Evolutionary conservation across 2,888 invertebrate species (phyloP), one percentile per base, ranked within the genome.

Genomic region (Coelopa pilipes): DNA sequence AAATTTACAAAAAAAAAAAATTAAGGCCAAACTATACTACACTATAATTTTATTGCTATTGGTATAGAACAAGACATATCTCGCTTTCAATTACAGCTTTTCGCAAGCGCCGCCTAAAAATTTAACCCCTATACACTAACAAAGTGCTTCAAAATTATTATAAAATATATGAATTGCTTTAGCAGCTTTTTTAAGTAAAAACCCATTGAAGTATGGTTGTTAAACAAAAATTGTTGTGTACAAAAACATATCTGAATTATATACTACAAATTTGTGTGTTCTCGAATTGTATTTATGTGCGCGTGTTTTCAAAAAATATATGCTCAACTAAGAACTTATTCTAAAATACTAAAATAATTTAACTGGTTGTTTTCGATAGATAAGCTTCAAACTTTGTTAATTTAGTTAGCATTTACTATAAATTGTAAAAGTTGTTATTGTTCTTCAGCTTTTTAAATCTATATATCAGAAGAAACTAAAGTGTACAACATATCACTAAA

Each of bases 211-310:
- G 34, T 34, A 34, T 34, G 34, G 34, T 34, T 34, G 34, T 34
- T 34, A 34, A 74, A 21, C 13, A 62, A 75, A 47, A 75, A 75
- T 75, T 74, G 75, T 76, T 77, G 74, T 70, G 49, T 47, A 65
- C 11, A 45, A 13, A 65, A 46, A 65, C 65, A 65, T 65, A 65
- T 65, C 65, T 7, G n/a, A 62, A 45, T 34, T 34, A 45, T 34
- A 62, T 21, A 59, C 17, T 59, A 19, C 12, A 15, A 59, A 7
- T n/a, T 19, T 10, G 9, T 13, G n/a, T 57, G 21, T 17, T 57
- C 21, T 57, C 1, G 21, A 15, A 55, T 55, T 9, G 19, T 17
- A 55, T 55, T 13, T 17, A 55, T 55, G 55, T 17, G n/a, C 17
- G 21, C 12, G 21, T 13, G 12, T 19, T 19, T 59, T 1, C 21